A percentile compares a stretch with the other conserved stretches of the same genome.
These are phyloP conservation scores for Drosophila buzzatii DNA, from an alignment of 2,888 invertebrate genomes.

Conservation along the genomic window DNA sequence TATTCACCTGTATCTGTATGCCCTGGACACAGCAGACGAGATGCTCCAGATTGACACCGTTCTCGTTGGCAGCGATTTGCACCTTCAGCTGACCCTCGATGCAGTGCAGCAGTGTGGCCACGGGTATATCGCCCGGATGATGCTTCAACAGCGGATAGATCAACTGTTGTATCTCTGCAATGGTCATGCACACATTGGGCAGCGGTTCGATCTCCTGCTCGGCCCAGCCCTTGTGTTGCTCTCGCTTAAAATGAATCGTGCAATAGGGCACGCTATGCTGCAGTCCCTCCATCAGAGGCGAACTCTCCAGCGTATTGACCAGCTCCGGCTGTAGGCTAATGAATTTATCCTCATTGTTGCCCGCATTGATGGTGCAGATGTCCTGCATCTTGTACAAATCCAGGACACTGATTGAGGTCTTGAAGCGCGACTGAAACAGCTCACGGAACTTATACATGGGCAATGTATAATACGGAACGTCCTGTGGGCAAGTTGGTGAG, in stretches of 20 bases:
- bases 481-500: slow-evolving; percentile 83
- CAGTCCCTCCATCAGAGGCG: slow-evolving; percentile 85
- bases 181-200: slow-evolving; percentile 86
- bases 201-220: slow-evolving; percentile 90
- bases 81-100: slow-evolving; percentile 83
- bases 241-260: slow-evolving; percentile 87
- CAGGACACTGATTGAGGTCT: slow-evolving; percentile 89
- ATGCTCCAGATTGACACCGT: slow-evolving; percentile 95
- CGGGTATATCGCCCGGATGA: slow-evolving; percentile 84
- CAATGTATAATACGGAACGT: slow-evolving; percentile 90
- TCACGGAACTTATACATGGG: slow-evolving; percentile 93
- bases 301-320: slow-evolving; percentile 86
- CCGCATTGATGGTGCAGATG: slow-evolving; percentile 90
- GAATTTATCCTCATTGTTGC: slow-evolving; percentile 89
- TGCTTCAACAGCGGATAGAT: slow-evolving; percentile 83
- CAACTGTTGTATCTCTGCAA: slow-evolving; percentile 83
- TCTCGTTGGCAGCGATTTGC: slow-evolving; percentile 84
- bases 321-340: slow-evolving; percentile 89
- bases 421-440: slow-evolving; percentile 92
- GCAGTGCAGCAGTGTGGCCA: slow-evolving; percentile 84
- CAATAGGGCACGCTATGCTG: slow-evolving; percentile 88
- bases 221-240: slow-evolving; percentile 90
- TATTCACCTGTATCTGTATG: slow-evolving; percentile 86
- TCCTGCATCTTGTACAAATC: slow-evolving; percentile 91
- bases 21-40: slow-evolving; percentile 93